These are phyloP conservation scores for Reinhardtius hippoglossoides DNA, from an alignment of 2,113 vertebrate genomes.

Conservation along the genomic window DNA sequence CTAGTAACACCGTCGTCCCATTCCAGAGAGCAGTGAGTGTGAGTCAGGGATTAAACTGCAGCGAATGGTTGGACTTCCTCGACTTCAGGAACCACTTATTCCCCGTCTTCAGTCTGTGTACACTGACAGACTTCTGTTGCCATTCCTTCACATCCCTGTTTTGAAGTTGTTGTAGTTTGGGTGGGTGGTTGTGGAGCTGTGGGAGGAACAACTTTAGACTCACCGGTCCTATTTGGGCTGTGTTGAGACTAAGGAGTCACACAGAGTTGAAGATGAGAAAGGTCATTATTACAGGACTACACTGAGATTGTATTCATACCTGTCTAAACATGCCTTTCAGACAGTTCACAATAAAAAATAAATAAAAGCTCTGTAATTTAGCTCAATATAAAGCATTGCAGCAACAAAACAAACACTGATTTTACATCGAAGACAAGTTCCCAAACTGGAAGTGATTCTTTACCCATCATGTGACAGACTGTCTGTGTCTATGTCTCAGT, in stretches of 20 bases:
- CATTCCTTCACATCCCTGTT: constrained; percentile 34
- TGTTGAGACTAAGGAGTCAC: constrained; percentile 34
- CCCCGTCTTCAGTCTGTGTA: constrained; percentile 19
- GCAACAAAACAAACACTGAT: too few relatives aligned
- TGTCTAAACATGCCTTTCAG: too few relatives aligned
- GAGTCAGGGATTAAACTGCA: constrained; percentile 28
- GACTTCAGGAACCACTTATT: constrained; percentile 42
- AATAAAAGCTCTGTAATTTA: too few relatives aligned
- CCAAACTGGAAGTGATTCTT: too few relatives aligned
- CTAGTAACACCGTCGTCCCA: constrained; percentile 7
- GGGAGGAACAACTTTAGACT: constrained; percentile 13
- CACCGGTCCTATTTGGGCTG: constrained; percentile 5
- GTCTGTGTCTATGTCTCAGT: too few relatives aligned
- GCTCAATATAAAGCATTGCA: too few relatives aligned
- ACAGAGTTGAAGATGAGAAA: constrained; percentile 25
- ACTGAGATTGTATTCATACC: background rate
- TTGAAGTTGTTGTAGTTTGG: constrained; percentile 20
- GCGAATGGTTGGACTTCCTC: constrained; percentile 16
- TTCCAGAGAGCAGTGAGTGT: constrained; percentile 12
- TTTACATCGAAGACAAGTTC: too few relatives aligned
- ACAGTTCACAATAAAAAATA: too few relatives aligned
- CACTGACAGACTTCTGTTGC: constrained; percentile 3
- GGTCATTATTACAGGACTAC: constrained; percentile 33
- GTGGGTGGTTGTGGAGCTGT: background rate
- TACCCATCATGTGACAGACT: too few relatives aligned